Evolutionary conservation across 2,797 vertebrate species (phyloP), one percentile per base, ranked within the genome.

Genomic region (Galaxias olidus): DNA sequence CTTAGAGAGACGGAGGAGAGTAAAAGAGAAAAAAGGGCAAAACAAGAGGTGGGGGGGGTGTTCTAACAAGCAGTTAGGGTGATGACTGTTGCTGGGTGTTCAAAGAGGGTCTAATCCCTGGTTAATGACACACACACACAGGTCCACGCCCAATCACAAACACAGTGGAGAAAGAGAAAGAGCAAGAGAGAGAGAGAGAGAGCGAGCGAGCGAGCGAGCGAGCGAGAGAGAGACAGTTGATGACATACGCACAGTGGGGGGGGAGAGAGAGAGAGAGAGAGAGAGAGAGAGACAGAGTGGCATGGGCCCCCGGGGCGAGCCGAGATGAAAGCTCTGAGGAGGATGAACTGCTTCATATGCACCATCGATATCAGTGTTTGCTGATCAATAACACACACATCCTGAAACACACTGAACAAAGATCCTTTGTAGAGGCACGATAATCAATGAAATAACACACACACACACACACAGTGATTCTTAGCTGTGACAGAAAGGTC

Each of bases 291-390:
- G 59, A 41, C 58, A 46, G 19, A 4, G 10, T 9, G 14, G 19
- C 13, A 19, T 14, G 41, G 45, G 14, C 53, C 20, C 41, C 41
- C 15, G 9, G 11, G 53, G 14, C n/a, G 17, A 19, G 44, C 20
- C 8, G 52, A 50, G 63, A 20, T 6, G 7, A 52, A 59, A 4
- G 8, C 18, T 41, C 15, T 66, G 57, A 69, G 75, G 18, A 74
- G 62, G 46, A 56, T 41, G 63, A 48, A 43, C 40, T 71, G 14
- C 14, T 40, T 41, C 10, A 61, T 72, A 59, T 66, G 60, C 58
- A 59, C 17, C 65, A 53, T 73, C 61, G 45, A 69, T 84, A 65
- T 13, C 41, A n/a, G 20, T 62, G 75, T 83, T 83, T 83, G 72
- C 58, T 72, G 57, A 80, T 81, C 75, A 85, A 72, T 79, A 54